Percentiles rank a stretch among this genome's conserved stretches.
Conservation (phyloP, 2,797 vertebrate genomes). For the Girardinus metallicus region DNA sequence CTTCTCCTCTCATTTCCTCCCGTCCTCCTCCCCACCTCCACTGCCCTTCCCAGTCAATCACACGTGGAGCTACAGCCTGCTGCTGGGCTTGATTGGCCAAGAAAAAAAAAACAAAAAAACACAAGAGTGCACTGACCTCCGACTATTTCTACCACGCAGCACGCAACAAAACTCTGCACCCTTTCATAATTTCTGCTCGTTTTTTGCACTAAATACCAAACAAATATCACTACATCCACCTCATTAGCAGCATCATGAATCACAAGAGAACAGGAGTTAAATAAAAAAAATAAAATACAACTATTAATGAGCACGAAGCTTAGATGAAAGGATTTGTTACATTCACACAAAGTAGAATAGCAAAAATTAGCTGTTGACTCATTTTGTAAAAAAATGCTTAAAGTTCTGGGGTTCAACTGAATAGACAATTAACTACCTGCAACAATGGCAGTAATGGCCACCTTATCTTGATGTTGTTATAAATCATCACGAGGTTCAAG, state of each 20-base stretch:
- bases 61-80: conserved; percentile 53
- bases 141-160: conserved; percentile 40
- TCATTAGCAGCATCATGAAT: conserved; percentile 55
- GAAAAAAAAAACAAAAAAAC: conserved; percentile 64
- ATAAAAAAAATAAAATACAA: conserved; percentile 45
- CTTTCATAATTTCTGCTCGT: conserved; percentile 30
- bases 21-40: conserved; percentile 14
- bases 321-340: conserved; percentile 74
- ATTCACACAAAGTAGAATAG: conserved; percentile 61
- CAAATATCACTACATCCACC: conserved; percentile 28
- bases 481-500: not conserved
- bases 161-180: conserved; percentile 12
- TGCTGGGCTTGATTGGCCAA: conserved; percentile 72
- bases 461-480: not conserved
- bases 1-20: conserved; percentile 53
- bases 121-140: conserved; percentile 61
- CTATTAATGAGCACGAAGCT: conserved; percentile 72
- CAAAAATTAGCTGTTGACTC: conserved; percentile 28
- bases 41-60: conserved; percentile 52
- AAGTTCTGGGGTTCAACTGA: not conserved
- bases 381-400: conserved; percentile 8
- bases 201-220: conserved; percentile 35
- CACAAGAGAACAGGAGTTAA: conserved; percentile 42
- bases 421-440: not conserved
- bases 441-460: not conserved